Percentiles rank a stretch among this genome's conserved stretches.
Conservation (phyloP, 2,113 vertebrate species). For the Percina caprodes region DNA sequence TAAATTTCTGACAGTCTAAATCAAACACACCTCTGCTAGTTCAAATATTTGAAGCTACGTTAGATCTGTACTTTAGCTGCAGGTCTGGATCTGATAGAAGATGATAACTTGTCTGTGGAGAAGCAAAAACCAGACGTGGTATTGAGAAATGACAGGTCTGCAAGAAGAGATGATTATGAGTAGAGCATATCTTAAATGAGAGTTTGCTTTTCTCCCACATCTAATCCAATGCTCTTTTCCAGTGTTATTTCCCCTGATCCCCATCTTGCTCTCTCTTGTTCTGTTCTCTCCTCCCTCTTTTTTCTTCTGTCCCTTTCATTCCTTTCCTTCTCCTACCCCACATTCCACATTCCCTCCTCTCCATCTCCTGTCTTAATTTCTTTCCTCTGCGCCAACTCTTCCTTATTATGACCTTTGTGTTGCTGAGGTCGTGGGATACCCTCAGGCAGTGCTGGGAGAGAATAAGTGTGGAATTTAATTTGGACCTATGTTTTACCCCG, state of each 20-base stretch:
- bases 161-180: conserved; percentile 44
- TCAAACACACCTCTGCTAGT: conserved; percentile 34
- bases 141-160: conserved; percentile 46
- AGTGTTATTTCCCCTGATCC: conserved; percentile 19
- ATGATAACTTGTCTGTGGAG: conserved; percentile 57
- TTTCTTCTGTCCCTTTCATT: not conserved
- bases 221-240: conserved; percentile 11
- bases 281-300: not conserved
- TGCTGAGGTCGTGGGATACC: conserved; percentile 57
- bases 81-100: conserved; percentile 62
- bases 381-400: conserved; percentile 19
- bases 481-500: conserved; percentile 60
- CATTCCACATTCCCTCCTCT: not conserved
- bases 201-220: conserved; percentile 39
- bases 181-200: conserved; percentile 20
- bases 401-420: conserved; percentile 54
- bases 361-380: not conserved
- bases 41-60: conserved; percentile 53
- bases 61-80: conserved; percentile 31
- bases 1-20: conserved; percentile 38
- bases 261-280: not conserved
- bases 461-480: conserved; percentile 66
- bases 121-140: conserved; percentile 44
- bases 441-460: conserved; percentile 44
- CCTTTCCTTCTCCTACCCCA: not conserved